A percentile compares a stretch with the other conserved stretches of the same genome.
phyloP scores from a whole-genome alignment of 1,140 invertebrate species.

The Campoletis sonorensis region DNA sequence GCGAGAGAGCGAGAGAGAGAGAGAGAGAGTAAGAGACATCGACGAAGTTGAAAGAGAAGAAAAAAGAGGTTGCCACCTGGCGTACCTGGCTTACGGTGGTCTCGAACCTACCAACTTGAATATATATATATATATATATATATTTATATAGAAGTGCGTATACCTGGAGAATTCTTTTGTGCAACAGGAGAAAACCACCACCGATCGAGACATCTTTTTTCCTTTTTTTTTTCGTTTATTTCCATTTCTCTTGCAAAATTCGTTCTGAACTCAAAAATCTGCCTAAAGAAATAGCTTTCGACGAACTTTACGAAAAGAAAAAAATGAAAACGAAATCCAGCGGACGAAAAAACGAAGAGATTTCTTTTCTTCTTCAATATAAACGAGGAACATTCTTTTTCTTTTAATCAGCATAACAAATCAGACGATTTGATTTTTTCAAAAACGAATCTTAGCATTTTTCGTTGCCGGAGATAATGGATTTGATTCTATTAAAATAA shows the following conservation, averaged over 20 bases:
- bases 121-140: constrained; percentile 7
- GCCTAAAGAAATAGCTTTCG: neutral
- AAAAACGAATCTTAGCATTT: too few relatives aligned
- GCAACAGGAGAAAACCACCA: constrained; percentile 51
- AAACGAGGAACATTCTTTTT: too few relatives aligned
- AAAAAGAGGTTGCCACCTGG: constrained; percentile 74
- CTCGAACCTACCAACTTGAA: constrained; percentile 65
- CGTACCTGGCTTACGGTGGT: constrained; percentile 71
- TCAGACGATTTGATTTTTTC: too few relatives aligned
- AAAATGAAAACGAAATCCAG: too few relatives aligned
- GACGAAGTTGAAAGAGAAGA: constrained; percentile 56
- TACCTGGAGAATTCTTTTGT: constrained; percentile 69
- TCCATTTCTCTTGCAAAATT: neutral
- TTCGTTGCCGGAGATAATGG: too few relatives aligned
- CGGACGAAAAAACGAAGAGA: too few relatives aligned
- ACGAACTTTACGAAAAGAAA: neutral
- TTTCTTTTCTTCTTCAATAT: too few relatives aligned
- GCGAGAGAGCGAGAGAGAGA: constrained; percentile 49
- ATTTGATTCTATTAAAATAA: too few relatives aligned
- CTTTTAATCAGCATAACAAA: too few relatives aligned
- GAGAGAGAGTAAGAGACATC: constrained; percentile 53
- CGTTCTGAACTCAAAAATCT: neutral
- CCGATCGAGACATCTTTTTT: constrained; percentile 53
- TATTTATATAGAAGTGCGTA: constrained; percentile 51
- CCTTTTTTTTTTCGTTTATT: constrained; percentile 43